Base-by-base conservation (phyloP, 92 coral and sea anemone species). In the Chrysogorgia sp. region DNA sequence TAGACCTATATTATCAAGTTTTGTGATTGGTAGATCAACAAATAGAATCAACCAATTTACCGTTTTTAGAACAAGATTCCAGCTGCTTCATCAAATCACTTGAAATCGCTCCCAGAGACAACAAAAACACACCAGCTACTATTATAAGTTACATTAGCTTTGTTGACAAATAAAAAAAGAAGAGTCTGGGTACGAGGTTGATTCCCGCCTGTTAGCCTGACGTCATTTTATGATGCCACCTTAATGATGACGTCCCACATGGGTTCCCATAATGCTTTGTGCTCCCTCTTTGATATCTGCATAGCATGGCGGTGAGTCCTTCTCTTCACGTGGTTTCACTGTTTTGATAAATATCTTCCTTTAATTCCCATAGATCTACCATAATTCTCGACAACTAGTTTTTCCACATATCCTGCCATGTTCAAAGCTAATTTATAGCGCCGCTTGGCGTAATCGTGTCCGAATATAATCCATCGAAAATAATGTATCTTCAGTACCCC, bases 221-320 rank as follows among this genome's bases (percentile, higher is more conserved):
- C n/a, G n/a, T n/a, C n/a, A n/a, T n/a, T n/a, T n/a, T n/a, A 43
- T 43, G 2, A 2, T 31, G 63, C 32, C 32, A 57, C 63, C 32
- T 57, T 57, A 57, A 57, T 29, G 78, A 22, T 71, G 78, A 71
- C 78, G 78, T 71, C 85, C 53, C 71, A 33, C 22, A 81, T 13
- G 32, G 13, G 32, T 17, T 81, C 85, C 85, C 85, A 81, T 31
- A 20, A 60, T 33, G 8, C 85, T 29, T 43, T 40, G 80, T 23
- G 57, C 59, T 58, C 41, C 67, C 76, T 81, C 78, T 81, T 81
- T 76, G 80, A 34, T 34, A 37, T 43, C 49, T 55, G 80, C 78
- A 71, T 71, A 81, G 78, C n/a, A 81, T 81, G 85, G 85, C 85
- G 87, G 87, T 83, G 87, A 83, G 87, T 83, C 17, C 25, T 0